These are phyloP conservation scores for Scopus umbretta DNA, from an alignment of 2,113 vertebrate genomes.

Conservation along the genomic window DNA sequence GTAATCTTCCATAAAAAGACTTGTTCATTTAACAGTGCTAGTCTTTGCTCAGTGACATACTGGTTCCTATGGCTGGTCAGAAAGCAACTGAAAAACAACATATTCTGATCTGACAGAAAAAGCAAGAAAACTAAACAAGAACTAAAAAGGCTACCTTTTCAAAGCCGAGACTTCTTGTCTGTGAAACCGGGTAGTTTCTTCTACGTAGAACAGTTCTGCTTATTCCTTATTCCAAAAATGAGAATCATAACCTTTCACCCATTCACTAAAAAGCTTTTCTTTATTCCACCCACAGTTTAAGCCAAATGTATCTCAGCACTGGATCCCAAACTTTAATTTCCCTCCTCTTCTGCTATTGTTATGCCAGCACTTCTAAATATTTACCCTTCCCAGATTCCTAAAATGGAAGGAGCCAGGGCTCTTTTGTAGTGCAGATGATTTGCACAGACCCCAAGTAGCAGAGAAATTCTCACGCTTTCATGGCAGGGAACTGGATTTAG, in stretches of 20 bases:
- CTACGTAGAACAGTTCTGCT: neutral
- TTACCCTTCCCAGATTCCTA: constrained; percentile 87
- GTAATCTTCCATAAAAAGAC: neutral
- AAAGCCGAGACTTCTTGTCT: neutral
- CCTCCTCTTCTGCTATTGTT: constrained; percentile 76
- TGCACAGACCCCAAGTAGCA: constrained; percentile 30
- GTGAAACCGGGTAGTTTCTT: neutral
- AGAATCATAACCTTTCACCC: neutral
- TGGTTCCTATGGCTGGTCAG: neutral
- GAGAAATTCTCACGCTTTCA: constrained; percentile 74
- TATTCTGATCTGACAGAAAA: neutral
- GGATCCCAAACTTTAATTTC: constrained; percentile 73
- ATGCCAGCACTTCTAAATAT: constrained; percentile 81
- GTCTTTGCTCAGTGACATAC: neutral
- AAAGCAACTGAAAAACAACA: neutral
- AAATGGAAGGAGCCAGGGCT: constrained; percentile 66
- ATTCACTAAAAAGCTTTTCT: neutral
- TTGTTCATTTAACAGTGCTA: neutral
- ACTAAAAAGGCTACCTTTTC: neutral
- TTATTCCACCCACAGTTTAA: constrained; percentile 17
- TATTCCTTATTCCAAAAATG: neutral
- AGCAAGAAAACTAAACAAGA: neutral
- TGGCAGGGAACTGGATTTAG: constrained; percentile 47
- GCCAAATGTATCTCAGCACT: constrained; percentile 28
- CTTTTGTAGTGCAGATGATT: constrained; percentile 75